Conservation (phyloP, 2,113 vertebrate species). For the cat (Felis catus) region DNA sequence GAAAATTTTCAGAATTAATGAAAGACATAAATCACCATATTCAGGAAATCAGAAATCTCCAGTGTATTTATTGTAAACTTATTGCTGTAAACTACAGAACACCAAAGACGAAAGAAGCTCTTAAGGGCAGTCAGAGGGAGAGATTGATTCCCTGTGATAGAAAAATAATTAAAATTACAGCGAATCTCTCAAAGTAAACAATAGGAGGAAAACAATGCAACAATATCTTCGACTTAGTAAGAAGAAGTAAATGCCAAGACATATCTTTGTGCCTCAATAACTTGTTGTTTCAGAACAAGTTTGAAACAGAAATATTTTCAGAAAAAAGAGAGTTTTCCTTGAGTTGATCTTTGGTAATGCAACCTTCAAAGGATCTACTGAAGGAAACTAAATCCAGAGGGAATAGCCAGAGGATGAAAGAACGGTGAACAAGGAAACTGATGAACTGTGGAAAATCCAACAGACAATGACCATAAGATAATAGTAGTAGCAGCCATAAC, state of each 20-base stretch:
- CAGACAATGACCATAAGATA: background rate
- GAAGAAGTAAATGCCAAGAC: background rate
- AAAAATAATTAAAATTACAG: background rate
- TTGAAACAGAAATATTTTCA: background rate
- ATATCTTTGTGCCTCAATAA: background rate
- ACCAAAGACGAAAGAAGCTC: background rate
- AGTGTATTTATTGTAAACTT: background rate
- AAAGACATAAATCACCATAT: background rate
- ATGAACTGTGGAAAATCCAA: background rate
- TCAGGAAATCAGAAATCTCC: background rate
- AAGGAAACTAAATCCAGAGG: background rate
- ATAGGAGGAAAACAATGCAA: background rate
- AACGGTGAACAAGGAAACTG: background rate
- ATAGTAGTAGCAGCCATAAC: background rate
- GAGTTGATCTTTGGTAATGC: background rate
- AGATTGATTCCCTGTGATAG: background rate
- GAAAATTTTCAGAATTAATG: background rate
- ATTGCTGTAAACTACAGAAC: background rate
- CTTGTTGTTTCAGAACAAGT: background rate
- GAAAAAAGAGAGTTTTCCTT: background rate
- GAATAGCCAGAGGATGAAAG: background rate
- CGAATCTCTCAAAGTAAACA: background rate
- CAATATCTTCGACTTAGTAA: background rate
- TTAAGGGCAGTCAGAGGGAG: background rate
- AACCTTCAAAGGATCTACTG: background rate